These are phyloP conservation scores for Dioctria linearis DNA, from an alignment of 2,888 invertebrate genomes.

Conservation along the genomic window DNA sequence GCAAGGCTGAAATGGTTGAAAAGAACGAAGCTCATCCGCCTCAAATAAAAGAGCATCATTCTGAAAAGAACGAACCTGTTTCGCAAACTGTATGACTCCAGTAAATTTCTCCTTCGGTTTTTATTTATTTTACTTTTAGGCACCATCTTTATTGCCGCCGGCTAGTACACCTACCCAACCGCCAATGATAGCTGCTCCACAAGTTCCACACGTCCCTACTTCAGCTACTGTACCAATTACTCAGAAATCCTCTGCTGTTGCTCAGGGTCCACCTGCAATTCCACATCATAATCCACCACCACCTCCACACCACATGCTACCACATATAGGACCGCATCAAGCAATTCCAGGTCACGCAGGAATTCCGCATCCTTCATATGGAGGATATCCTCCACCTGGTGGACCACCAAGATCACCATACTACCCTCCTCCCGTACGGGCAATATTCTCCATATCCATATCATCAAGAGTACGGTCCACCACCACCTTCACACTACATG, in stretches of 20 bases:
- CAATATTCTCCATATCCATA: constrained; percentile 69
- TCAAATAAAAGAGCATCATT: constrained; percentile 41
- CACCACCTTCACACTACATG: constrained; percentile 67
- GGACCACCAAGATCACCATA: constrained; percentile 69
- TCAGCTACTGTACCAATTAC: constrained; percentile 66
- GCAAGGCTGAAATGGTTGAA: constrained; percentile 43
- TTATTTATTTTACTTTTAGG: background rate
- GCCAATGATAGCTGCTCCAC: constrained; percentile 65
- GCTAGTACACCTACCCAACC: constrained; percentile 54
- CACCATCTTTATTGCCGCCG: background rate
- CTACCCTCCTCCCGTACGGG: constrained; percentile 69
- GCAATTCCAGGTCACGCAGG: constrained; percentile 67
- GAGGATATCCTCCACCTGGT: constrained; percentile 67
- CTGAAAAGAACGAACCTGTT: constrained; percentile 22
- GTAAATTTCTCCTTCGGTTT: background rate
- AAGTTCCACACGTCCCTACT: constrained; percentile 75
- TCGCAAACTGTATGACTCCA: background rate
- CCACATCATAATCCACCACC: constrained; percentile 66
- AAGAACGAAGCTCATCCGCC: constrained; percentile 58
- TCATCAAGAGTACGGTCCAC: constrained; percentile 69
- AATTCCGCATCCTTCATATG: constrained; percentile 66
- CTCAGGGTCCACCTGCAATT: constrained; percentile 63
- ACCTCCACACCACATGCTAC: constrained; percentile 66
- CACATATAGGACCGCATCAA: constrained; percentile 66
- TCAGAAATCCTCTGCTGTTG: constrained; percentile 59